These are phyloP conservation scores for Cantharis rufa DNA, from an alignment of 2,888 invertebrate species.

Conservation along the genomic window DNA sequence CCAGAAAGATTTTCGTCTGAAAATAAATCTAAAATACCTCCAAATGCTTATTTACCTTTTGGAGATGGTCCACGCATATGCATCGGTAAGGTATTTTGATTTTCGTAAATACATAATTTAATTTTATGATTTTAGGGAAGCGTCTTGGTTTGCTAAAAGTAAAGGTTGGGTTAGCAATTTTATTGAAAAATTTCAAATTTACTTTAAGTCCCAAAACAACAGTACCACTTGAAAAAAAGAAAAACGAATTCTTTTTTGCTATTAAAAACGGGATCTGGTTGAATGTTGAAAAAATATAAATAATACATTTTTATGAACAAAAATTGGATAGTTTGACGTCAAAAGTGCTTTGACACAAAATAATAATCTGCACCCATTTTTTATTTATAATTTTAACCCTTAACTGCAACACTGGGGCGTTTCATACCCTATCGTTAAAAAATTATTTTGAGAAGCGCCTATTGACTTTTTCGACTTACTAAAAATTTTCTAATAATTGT, in stretches of 20 bases:
- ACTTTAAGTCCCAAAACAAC: not conserved
- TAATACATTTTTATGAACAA: too few relatives aligned
- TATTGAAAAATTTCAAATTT: not conserved
- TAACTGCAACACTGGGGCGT: too few relatives aligned
- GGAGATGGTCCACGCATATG: slow-evolving; percentile 64
- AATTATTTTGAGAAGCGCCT: too few relatives aligned
- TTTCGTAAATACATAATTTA: not conserved
- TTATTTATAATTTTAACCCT: too few relatives aligned
- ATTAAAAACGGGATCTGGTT: not conserved
- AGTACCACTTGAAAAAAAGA: not conserved
- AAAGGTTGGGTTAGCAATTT: not conserved
- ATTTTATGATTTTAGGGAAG: not conserved
- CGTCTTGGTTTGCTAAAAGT: not conserved
- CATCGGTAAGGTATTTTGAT: slow-evolving; percentile 54
- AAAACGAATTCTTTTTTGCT: not conserved
- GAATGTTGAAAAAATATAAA: not conserved
- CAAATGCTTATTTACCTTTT: slow-evolving; percentile 61
- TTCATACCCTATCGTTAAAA: too few relatives aligned
- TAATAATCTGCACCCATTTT: too few relatives aligned
- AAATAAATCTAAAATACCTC: slow-evolving; percentile 56
- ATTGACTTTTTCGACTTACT: too few relatives aligned
- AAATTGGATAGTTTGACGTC: too few relatives aligned
- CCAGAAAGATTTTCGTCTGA: slow-evolving; percentile 64
- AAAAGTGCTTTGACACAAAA: too few relatives aligned
- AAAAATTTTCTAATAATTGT: too few relatives aligned